These are phyloP conservation scores for Gila robusta DNA, from an alignment of 2,797 vertebrate genomes.

Conservation along the genomic window DNA sequence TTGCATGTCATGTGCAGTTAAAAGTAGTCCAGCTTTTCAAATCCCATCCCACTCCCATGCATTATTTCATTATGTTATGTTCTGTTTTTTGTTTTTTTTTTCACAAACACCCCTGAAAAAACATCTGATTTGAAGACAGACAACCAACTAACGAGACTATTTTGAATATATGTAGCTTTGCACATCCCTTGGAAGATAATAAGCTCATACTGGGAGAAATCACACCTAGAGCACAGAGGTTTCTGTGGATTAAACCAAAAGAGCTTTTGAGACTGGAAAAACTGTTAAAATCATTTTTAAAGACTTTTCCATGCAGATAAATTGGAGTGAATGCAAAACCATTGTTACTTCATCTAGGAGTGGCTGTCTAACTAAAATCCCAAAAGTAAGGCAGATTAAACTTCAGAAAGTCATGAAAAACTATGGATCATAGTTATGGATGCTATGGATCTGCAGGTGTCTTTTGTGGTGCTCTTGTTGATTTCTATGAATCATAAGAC, in stretches of 20 bases:
- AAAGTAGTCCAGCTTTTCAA: not conserved
- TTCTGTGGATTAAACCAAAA: not conserved
- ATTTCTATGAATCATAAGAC: not conserved
- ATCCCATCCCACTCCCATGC: not conserved
- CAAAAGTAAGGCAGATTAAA: constrained; percentile 3
- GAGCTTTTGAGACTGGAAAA: not conserved
- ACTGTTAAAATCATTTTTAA: constrained; percentile 13
- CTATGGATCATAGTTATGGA: not conserved
- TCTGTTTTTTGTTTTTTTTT: not conserved
- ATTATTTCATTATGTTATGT: not conserved
- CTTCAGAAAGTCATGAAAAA: constrained; percentile 6
- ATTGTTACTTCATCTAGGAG: constrained; percentile 29
- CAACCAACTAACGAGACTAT: not conserved
- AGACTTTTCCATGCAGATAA: constrained; percentile 9
- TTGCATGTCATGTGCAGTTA: not conserved
- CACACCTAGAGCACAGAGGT: not conserved
- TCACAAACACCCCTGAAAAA: not conserved
- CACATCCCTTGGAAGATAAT: not conserved
- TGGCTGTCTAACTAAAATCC: constrained; percentile 25
- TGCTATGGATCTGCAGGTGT: constrained; percentile 8
- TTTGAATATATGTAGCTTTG: not conserved
- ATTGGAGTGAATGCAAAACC: not conserved
- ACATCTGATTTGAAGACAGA: not conserved
- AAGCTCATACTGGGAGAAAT: not conserved
- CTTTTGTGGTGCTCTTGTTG: not conserved